These are phyloP conservation scores for Myotis brandtii DNA, from an alignment of 2,113 vertebrate species.

Conservation along the genomic window DNA sequence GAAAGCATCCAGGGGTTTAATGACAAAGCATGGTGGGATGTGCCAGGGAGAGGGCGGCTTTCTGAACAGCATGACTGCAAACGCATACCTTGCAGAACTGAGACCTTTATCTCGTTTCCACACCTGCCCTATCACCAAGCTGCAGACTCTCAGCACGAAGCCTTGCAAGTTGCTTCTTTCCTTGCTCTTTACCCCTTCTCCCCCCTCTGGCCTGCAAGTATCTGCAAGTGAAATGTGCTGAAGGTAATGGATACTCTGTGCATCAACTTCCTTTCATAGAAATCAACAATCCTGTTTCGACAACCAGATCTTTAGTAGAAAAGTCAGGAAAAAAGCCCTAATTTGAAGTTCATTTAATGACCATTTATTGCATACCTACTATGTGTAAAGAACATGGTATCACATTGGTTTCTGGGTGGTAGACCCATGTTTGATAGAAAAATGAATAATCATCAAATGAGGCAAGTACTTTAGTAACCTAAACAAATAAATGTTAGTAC, in stretches of 20 bases:
- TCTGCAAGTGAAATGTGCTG: neutral
- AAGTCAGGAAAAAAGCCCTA: neutral
- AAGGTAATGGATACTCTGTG: neutral
- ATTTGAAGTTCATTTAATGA: neutral
- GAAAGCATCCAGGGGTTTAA: neutral
- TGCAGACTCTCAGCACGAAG: neutral
- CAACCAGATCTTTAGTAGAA: neutral
- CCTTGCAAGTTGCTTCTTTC: neutral
- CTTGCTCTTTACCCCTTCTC: neutral
- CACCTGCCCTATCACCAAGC: neutral
- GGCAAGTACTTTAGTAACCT: neutral
- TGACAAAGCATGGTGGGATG: neutral
- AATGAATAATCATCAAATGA: neutral
- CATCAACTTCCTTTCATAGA: neutral
- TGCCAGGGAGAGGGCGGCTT: neutral
- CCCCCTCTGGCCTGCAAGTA: neutral
- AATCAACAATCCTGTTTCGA: neutral
- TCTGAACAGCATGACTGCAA: neutral
- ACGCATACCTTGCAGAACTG: neutral
- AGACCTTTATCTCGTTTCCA: neutral
- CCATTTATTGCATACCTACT: neutral
- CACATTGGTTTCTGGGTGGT: neutral
- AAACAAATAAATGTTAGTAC: neutral
- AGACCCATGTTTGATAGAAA: neutral
- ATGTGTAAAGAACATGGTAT: neutral